phyloP scores from a whole-genome alignment of 1,140 invertebrate genomes.

The Samia ricini region DNA sequence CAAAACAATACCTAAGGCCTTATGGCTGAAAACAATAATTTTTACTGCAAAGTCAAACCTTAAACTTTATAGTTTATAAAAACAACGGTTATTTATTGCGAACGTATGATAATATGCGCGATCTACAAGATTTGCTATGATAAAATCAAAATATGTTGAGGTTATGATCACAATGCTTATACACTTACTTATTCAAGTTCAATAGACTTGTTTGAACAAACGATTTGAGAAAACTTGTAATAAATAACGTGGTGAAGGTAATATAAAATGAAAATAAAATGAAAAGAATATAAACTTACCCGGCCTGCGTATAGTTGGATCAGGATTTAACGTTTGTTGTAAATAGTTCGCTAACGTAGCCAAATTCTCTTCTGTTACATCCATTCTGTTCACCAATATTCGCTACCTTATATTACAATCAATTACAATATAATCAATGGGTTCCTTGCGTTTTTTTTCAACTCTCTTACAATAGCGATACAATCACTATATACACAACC shows the following conservation, averaged over 20 bases:
- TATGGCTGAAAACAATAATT: too few relatives aligned
- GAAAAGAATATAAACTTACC: conserved; percentile 79
- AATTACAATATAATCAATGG: too few relatives aligned
- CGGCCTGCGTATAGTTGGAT: conserved; percentile 87
- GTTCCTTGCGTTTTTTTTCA: too few relatives aligned
- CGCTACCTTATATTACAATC: background rate
- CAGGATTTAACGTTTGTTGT: conserved; percentile 92
- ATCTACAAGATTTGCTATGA: too few relatives aligned
- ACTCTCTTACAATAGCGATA: too few relatives aligned
- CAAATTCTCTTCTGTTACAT: conserved; percentile 90
- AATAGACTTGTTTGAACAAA: background rate
- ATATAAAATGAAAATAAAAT: background rate
- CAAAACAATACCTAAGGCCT: too few relatives aligned
- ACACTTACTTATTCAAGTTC: background rate
- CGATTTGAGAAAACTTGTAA: background rate
- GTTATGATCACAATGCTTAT: background rate
- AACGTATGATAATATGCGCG: too few relatives aligned
- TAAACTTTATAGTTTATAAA: too few relatives aligned
- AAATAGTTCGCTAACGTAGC: conserved; percentile 89
- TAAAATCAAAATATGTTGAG: too few relatives aligned
- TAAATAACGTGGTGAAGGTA: background rate
- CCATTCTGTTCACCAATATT: conserved; percentile 74
- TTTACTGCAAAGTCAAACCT: too few relatives aligned
- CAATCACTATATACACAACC: too few relatives aligned
- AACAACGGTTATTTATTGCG: too few relatives aligned